phyloP scores from a whole-genome alignment of 2,797 vertebrate species.

The Microtus californicus region DNA sequence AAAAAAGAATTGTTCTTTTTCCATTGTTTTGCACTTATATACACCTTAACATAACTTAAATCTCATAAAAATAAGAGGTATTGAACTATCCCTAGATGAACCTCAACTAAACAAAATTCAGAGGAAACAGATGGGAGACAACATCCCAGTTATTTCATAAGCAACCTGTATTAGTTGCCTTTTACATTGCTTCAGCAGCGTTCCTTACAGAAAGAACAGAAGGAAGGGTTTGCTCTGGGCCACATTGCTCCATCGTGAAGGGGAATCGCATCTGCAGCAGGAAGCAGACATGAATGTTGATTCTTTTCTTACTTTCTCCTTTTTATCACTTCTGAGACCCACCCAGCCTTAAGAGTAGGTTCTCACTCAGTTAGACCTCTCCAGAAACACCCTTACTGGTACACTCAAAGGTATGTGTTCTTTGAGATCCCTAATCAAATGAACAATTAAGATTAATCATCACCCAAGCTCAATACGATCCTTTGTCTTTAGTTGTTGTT shows the following conservation, averaged over 20 bases:
- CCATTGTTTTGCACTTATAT: slow-evolving; percentile 64
- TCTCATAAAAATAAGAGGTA: slow-evolving; percentile 26
- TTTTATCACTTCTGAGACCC: background rate
- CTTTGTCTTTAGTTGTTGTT: background rate
- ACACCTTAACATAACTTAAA: slow-evolving; percentile 57
- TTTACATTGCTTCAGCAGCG: background rate
- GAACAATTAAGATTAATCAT: background rate
- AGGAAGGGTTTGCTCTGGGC: background rate
- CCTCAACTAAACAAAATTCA: background rate
- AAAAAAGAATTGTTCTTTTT: slow-evolving; percentile 35
- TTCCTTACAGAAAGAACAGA: background rate
- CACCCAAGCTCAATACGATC: background rate
- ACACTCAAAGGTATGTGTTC: background rate
- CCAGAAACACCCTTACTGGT: background rate
- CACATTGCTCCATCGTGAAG: background rate
- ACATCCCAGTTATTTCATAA: background rate
- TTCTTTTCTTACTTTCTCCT: background rate
- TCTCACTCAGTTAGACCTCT: background rate
- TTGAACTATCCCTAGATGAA: background rate
- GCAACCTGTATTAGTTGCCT: background rate
- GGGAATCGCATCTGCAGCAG: background rate
- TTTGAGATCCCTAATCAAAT: background rate
- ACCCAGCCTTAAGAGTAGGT: background rate
- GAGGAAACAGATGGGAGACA: background rate
- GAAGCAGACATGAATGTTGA: background rate